These are phyloP conservation scores for Leptopilina boulardi DNA, from an alignment of 1,140 invertebrate genomes.

Conservation along the genomic window DNA sequence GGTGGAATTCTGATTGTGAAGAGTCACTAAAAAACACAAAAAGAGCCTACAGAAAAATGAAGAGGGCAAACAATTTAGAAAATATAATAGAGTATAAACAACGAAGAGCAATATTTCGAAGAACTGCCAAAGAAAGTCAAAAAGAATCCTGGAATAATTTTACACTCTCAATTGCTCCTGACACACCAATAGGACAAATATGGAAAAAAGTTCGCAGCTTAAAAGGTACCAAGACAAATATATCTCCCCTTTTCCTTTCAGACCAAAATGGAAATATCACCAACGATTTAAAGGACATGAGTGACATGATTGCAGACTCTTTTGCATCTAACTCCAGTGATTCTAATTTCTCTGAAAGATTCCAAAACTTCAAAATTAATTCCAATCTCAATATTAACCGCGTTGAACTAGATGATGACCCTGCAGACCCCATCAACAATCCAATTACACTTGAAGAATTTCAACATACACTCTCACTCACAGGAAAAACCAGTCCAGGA, in stretches of 20 bases:
- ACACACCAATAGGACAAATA: background rate
- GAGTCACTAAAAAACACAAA: slow-evolving; percentile 55
- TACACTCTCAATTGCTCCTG: background rate
- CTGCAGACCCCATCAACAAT: slow-evolving; percentile 51
- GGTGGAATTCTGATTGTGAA: slow-evolving; percentile 62
- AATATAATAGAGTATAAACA: slow-evolving; percentile 56
- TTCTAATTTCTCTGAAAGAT: slow-evolving; percentile 48
- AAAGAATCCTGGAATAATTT: slow-evolving; percentile 17
- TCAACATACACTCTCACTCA: no score
- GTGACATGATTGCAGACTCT: slow-evolving; percentile 52
- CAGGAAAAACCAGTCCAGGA: no score
- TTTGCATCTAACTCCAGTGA: slow-evolving; percentile 60
- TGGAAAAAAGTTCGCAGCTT: slow-evolving; percentile 43
- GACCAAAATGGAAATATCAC: background rate
- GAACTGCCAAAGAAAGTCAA: slow-evolving; percentile 22
- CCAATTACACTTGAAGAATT: no score
- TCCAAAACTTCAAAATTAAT: slow-evolving; percentile 34
- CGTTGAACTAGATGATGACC: slow-evolving; percentile 1
- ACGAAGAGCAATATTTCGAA: slow-evolving; percentile 46
- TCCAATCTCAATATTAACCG: background rate
- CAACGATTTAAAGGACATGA: slow-evolving; percentile 39
- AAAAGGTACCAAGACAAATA: slow-evolving; percentile 32
- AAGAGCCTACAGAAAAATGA: slow-evolving; percentile 54
- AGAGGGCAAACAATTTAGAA: slow-evolving; percentile 51
- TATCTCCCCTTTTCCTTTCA: background rate